Base-by-base conservation (phyloP, 2,888 invertebrate genomes). In the Cataglyphis altisquamis region DNA sequence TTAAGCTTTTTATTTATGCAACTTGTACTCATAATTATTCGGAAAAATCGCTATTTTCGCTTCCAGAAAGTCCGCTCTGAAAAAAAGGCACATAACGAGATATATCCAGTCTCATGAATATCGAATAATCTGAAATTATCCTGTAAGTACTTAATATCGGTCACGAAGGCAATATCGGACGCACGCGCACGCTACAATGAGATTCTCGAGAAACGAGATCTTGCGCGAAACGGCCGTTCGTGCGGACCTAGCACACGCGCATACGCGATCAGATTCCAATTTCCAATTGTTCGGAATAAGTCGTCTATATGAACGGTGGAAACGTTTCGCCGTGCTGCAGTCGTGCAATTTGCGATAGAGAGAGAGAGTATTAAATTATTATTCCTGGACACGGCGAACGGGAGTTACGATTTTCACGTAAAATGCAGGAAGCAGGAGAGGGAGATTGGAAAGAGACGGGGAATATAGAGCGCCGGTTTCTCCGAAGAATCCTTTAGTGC, bases 251-350 rank as follows among this genome's bases (percentile, higher is more conserved):
- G 10, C 29, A 67, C 62, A 62, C 60, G 45, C 67, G 41, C 32
- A 66, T 39, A 55, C 62, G 66, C 77, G 66, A 82, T 82, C 77
- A 57, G 86, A 52, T 55, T 74, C 72, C 74, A 82, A 82, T 87
- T 86, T 77, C 75, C 80, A 78, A 84, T 81, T 80, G 82, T 68
- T 70, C 67, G 67, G 62, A 78, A 66, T 73, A 82, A 68, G 77
- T 77, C 45, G 67, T 82, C 64, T 45, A 63, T n/a, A 72, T 60
- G 55, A 81, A 72, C 72, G 29, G 29, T 12, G 41, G 55, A 63
- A 48, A 45, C 55, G 64, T 57, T 63, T 45, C 48, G 55, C 62
- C 48, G 45, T 29, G 25, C 25, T 29, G 48, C 80, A 55, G 48
- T 52, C 62, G 52, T 78, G 68, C 64, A 73, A 72, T 73, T 82